Conservation (phyloP, 1,140 invertebrate genomes). For the Diachasmimorpha longicaudata region DNA sequence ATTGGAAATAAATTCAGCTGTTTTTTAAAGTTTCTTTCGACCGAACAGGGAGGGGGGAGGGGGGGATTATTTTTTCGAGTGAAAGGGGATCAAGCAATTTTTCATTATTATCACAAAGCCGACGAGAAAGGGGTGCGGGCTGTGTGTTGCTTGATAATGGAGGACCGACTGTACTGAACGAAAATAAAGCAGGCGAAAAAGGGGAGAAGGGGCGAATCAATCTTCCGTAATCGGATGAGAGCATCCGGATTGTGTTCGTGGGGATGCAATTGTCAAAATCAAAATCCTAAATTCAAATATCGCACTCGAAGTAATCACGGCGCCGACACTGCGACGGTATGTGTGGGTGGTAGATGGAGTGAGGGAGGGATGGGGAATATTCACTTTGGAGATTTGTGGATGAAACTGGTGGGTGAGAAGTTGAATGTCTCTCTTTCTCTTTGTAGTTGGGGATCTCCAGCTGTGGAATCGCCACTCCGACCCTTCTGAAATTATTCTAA, state of each 20-base stretch:
- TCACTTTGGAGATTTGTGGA: background rate
- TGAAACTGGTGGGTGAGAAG: background rate
- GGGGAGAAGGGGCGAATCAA: slow-evolving; percentile 29
- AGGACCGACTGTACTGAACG: background rate
- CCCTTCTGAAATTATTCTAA: slow-evolving; percentile 40
- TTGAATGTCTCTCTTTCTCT: background rate
- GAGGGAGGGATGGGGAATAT: background rate
- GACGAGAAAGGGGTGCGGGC: background rate
- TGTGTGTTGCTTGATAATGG: slow-evolving; percentile 5
- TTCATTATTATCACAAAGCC: slow-evolving; percentile 12
- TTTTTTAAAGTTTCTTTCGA: no score
- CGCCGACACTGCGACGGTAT: slow-evolving; percentile 5
- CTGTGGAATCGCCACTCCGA: slow-evolving; percentile 23
- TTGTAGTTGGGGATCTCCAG: slow-evolving; percentile 10
- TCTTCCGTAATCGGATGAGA: slow-evolving; percentile 43
- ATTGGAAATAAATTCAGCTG: no score
- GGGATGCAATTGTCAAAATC: slow-evolving; percentile 37
- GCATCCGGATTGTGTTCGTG: slow-evolving; percentile 31
- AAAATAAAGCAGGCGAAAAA: background rate
- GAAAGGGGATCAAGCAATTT: background rate
- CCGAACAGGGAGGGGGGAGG: no score
- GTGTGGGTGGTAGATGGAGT: background rate
- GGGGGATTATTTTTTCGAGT: background rate
- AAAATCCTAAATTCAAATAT: slow-evolving; percentile 50
- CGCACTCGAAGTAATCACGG: slow-evolving; percentile 40